Conservation (phyloP, 2,797 vertebrate species). For the Naso thynnoides region DNA sequence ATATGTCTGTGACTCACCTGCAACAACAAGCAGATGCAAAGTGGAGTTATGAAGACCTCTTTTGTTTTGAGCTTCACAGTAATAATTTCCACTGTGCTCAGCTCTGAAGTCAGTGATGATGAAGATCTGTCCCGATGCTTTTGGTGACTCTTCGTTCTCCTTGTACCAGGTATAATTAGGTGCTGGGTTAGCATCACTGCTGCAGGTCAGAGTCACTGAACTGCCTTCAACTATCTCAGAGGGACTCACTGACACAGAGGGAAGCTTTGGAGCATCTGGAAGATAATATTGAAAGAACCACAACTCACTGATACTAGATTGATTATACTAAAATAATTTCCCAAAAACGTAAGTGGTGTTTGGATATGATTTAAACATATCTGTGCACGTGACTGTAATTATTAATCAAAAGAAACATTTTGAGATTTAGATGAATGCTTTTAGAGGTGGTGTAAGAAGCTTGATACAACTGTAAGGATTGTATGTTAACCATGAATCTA, state of each 20-base stretch:
- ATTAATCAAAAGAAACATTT: too few species aligned
- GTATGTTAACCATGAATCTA: too few species aligned
- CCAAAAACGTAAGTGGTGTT: too few species aligned
- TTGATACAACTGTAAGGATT: too few species aligned
- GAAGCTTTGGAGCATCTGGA: not conserved
- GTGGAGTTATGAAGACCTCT: constrained; percentile 11
- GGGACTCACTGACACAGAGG: not conserved
- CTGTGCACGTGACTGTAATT: too few species aligned
- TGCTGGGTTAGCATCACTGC: not conserved
- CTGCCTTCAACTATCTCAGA: not conserved
- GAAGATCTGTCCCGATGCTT: constrained; percentile 14
- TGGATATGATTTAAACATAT: too few species aligned
- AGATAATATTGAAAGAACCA: not conserved
- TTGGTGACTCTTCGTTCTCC: not conserved
- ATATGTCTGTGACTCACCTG: too few species aligned
- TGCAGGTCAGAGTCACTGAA: not conserved
- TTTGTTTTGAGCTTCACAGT: constrained; percentile 29
- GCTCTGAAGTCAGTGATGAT: not conserved
- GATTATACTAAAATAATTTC: too few species aligned
- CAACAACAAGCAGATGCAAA: not conserved
- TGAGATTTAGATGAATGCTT: too few species aligned
- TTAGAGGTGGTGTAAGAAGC: too few species aligned
- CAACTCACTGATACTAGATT: too few species aligned
- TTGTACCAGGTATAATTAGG: not conserved
- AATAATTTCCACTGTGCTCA: constrained; percentile 15